phyloP scores from a whole-genome alignment of 2,888 invertebrate genomes.

The Falcaria lacertinaria region DNA sequence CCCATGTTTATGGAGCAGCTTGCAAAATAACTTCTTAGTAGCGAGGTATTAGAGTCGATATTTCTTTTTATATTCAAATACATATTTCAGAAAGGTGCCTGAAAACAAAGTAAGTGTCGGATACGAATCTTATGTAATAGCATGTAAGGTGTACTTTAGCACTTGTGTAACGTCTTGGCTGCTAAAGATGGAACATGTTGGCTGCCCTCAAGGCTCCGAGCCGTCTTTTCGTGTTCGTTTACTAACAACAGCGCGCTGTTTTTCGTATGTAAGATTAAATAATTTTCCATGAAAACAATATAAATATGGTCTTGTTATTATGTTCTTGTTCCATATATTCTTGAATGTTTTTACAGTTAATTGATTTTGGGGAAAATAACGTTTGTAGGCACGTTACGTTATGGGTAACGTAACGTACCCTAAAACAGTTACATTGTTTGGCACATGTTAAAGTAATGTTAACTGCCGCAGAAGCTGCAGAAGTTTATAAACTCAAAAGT shows the following conservation, averaged over 20 bases:
- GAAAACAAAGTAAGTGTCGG: conserved; percentile 25
- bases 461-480: too few species aligned
- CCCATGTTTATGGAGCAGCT: conserved; percentile 36
- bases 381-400: too few species aligned
- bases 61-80: conserved; percentile 11
- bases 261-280: conserved; percentile 66
- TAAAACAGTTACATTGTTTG: too few species aligned
- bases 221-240: conserved; percentile 54
- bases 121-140: conserved; percentile 19
- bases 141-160: conserved; percentile 30
- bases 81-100: conserved; percentile 11
- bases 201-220: conserved; percentile 66
- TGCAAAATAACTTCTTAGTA: conserved; percentile 36
- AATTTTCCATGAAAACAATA: conserved; percentile 56
- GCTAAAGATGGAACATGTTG: conserved; percentile 62
- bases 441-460: too few species aligned
- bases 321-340: conserved; percentile 20
- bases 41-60: conserved; percentile 25
- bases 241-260: conserved; percentile 66
- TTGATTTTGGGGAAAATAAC: not conserved
- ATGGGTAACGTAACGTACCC: too few species aligned
- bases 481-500: too few species aligned
- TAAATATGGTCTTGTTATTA: conserved; percentile 39
- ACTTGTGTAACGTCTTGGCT: conserved; percentile 13
- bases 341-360: not conserved